Conservation (phyloP, 2,888 invertebrate genomes). For the Amiota mariae region DNA sequence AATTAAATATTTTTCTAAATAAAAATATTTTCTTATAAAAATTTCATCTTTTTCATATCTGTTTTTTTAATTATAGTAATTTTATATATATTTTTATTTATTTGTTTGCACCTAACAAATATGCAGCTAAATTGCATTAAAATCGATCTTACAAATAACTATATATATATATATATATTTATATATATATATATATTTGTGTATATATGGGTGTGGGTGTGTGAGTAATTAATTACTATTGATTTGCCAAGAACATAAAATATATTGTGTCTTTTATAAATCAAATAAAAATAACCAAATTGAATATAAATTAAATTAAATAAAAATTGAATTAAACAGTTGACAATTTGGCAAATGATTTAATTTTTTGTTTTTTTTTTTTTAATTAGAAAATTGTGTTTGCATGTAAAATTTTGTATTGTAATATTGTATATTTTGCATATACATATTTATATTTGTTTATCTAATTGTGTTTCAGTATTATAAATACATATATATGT, state of each 20-base stretch:
- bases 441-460: too few species aligned
- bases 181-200: background rate
- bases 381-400: too few species aligned
- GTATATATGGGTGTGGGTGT: background rate
- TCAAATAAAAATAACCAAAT: too few species aligned
- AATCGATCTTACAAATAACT: constrained; percentile 6
- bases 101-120: constrained; percentile 13
- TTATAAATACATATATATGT: too few species aligned
- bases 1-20: constrained; percentile 23
- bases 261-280: background rate
- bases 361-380: too few species aligned
- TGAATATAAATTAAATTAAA: too few species aligned
- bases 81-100: background rate
- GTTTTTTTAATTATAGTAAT: background rate
- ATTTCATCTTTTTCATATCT: background rate
- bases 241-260: background rate
- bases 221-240: background rate
- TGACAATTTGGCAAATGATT: too few species aligned
- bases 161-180: background rate
- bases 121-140: constrained; percentile 24
- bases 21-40: constrained; percentile 26
- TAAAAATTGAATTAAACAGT: too few species aligned
- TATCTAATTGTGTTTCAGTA: too few species aligned
- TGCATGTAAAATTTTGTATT: too few species aligned
- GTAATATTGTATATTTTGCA: background rate